Evolutionary conservation across 2,113 vertebrate species (phyloP).

Genomic region (Elaphurus davidianus): DNA sequence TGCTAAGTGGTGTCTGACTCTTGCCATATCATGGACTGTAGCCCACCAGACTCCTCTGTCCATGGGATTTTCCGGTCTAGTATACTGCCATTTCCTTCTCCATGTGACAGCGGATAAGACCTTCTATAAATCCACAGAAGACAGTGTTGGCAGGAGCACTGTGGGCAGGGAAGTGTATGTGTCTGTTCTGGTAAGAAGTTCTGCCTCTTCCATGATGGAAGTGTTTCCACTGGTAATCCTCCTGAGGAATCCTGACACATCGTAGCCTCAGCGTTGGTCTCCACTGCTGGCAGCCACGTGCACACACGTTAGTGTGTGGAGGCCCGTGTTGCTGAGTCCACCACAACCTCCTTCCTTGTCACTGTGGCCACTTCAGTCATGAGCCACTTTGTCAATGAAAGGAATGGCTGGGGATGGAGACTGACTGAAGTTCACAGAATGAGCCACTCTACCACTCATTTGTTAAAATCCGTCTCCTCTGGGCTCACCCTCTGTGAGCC

Average conservation of each 20-base stretch:
- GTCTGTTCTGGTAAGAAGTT: background rate
- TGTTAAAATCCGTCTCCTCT: background rate
- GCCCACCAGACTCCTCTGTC: background rate
- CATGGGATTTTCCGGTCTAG: background rate
- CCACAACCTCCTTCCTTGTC: background rate
- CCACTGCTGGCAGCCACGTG: no score
- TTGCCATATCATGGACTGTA: background rate
- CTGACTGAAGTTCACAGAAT: background rate
- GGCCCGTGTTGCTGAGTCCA: background rate
- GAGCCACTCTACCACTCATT: background rate
- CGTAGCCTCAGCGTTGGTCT: background rate
- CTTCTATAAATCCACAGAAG: background rate
- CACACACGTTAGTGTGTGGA: background rate
- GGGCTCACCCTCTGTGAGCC: background rate
- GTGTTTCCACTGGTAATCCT: background rate
- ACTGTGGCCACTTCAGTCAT: background rate
- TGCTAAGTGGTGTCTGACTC: background rate
- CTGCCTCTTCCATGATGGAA: background rate
- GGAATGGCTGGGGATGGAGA: background rate
- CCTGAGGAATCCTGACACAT: background rate
- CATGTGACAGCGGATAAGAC: background rate
- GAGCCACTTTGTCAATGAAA: background rate
- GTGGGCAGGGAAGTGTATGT: no score
- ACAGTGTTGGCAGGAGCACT: background rate
- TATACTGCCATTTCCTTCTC: background rate